Percentiles rank a stretch among this genome's conserved stretches.
phyloP scores from a whole-genome alignment of 2,888 invertebrate species.

The Pheosia tremula region DNA sequence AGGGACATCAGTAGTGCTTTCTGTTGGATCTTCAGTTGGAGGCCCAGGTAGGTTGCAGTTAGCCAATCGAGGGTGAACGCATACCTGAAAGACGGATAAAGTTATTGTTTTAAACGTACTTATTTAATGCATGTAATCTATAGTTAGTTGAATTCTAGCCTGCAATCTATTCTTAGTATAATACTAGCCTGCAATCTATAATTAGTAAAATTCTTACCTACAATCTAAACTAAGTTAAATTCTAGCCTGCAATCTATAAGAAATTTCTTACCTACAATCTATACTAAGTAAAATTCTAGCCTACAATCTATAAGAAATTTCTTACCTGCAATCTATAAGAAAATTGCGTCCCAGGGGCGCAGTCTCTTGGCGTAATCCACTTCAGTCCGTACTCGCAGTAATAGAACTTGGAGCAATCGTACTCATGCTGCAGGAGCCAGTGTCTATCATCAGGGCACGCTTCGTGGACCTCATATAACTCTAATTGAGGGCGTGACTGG shows the following conservation, averaged over 20 bases:
- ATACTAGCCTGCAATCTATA: too few species aligned
- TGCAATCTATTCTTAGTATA: too few species aligned
- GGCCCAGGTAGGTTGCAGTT: slow-evolving; percentile 49
- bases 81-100: slow-evolving; percentile 43
- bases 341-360: slow-evolving; percentile 63
- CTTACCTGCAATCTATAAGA: slow-evolving; percentile 53
- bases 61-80: slow-evolving; percentile 46
- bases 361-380: slow-evolving; percentile 40
- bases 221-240: too few species aligned
- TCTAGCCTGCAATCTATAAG: too few species aligned
- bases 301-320: too few species aligned
- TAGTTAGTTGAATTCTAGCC: too few species aligned
- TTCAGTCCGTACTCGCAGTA: slow-evolving; percentile 67
- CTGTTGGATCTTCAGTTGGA: slow-evolving; percentile 4
- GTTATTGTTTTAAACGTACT: too few species aligned
- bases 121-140: too few species aligned
- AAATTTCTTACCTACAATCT: slow-evolving; percentile 46
- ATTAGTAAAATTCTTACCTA: too few species aligned
- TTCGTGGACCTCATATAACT: slow-evolving; percentile 85
- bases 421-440: slow-evolving; percentile 61
- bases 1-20: background rate
- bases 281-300: too few species aligned
- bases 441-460: slow-evolving; percentile 85
- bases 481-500: slow-evolving; percentile 41
- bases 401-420: slow-evolving; percentile 69